phyloP scores from a whole-genome alignment of 2,797 vertebrate genomes.

The Decapterus maruadsi region DNA sequence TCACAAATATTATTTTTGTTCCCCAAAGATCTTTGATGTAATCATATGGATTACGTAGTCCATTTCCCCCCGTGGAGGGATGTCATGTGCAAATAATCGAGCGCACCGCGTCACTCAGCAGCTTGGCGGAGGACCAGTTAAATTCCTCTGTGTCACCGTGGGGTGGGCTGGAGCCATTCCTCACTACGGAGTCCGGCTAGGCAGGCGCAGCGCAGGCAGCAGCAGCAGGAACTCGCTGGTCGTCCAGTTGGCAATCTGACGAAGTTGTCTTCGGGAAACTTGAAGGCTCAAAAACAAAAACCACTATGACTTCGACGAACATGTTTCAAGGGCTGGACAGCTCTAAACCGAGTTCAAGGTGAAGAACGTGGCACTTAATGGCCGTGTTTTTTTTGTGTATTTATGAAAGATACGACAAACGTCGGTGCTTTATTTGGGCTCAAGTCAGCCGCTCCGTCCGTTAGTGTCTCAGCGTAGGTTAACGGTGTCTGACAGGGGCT shows the following conservation, averaged over 20 bases:
- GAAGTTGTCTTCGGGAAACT: constrained; percentile 70
- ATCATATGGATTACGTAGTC: not conserved
- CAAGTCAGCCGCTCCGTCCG: constrained; percentile 17
- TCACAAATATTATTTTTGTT: not conserved
- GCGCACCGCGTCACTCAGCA: constrained; percentile 26
- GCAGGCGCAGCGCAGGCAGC: constrained; percentile 39
- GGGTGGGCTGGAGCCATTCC: constrained; percentile 58
- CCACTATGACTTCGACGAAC: constrained; percentile 88
- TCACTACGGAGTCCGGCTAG: constrained; percentile 43
- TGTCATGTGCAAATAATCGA: constrained; percentile 6
- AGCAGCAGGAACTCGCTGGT: constrained; percentile 48
- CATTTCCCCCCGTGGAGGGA: not conserved
- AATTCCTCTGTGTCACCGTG: constrained; percentile 47
- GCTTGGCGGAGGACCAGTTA: constrained; percentile 49
- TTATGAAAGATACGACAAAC: constrained; percentile 6
- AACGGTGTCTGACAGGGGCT: constrained; percentile 27
- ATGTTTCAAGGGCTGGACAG: constrained; percentile 88
- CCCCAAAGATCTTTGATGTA: not conserved
- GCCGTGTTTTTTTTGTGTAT: not conserved
- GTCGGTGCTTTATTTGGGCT: constrained; percentile 5
- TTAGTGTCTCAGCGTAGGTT: constrained; percentile 36
- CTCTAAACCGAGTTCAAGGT: constrained; percentile 91
- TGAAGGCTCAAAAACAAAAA: constrained; percentile 65
- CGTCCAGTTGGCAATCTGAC: constrained; percentile 71
- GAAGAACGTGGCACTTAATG: not conserved